phyloP scores from a whole-genome alignment of 1,140 invertebrate species.

The Nautilus pompilius region DNA sequence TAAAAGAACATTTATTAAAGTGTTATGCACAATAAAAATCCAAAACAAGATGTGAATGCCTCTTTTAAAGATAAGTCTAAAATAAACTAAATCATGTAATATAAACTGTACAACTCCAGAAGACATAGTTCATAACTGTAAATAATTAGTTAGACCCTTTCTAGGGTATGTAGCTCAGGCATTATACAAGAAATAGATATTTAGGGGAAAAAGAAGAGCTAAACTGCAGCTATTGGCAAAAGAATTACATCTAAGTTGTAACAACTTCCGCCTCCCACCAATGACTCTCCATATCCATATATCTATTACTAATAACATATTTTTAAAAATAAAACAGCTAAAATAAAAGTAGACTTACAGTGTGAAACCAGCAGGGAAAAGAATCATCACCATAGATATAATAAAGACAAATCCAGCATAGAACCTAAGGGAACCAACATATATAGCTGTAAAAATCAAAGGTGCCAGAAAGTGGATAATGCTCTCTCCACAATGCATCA shows the following conservation, averaged over 20 bases:
- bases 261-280: not conserved
- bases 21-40: no score
- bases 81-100: no score
- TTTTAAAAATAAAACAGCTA: not conserved
- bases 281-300: not conserved
- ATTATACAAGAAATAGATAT: not conserved
- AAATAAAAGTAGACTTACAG: constrained; percentile 14
- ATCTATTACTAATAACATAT: not conserved
- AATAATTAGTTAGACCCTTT: not conserved
- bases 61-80: no score
- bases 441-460: constrained; percentile 44
- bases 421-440: constrained; percentile 34
- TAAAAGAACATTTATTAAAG: no score
- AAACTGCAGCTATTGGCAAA: not conserved
- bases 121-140: not conserved
- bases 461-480: constrained; percentile 49
- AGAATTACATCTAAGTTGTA: not conserved
- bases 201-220: not conserved
- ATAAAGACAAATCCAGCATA: constrained; percentile 45
- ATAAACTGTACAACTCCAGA: no score
- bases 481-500: constrained; percentile 52
- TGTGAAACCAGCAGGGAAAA: constrained; percentile 20
- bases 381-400: constrained; percentile 31
- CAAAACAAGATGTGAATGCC: no score
- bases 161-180: not conserved